Evolutionary conservation across 2,888 invertebrate species (phyloP).

Genomic region (Dasysyrphus albostriatus): DNA sequence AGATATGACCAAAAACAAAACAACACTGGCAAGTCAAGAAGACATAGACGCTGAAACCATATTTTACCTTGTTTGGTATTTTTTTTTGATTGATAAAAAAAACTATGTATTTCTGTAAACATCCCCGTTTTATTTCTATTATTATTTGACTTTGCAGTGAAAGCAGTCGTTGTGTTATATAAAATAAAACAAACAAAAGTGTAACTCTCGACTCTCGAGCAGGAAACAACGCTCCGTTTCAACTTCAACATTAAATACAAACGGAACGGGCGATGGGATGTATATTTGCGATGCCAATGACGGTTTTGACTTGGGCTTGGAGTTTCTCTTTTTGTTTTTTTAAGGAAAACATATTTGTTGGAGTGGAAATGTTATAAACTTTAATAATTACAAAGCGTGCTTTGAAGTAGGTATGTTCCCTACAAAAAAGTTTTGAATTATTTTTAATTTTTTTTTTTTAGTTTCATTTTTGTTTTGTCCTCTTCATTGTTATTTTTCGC

Average conservation of each 20-base stretch:
- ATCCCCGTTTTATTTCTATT: slow-evolving; percentile 40
- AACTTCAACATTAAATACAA: slow-evolving; percentile 22
- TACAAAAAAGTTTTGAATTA: slow-evolving; percentile 51
- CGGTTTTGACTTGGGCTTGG: slow-evolving; percentile 26
- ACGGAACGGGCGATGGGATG: slow-evolving; percentile 15
- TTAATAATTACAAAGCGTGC: slow-evolving; percentile 63
- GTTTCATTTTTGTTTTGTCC: background rate
- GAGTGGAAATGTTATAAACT: slow-evolving; percentile 56
- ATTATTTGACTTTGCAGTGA: slow-evolving; percentile 62
- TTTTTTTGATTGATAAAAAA: slow-evolving; percentile 9
- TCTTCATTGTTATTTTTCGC: no score
- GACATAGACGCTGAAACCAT: slow-evolving; percentile 54
- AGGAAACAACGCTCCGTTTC: slow-evolving; percentile 52
- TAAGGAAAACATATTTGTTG: slow-evolving; percentile 39
- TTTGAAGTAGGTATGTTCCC: slow-evolving; percentile 47
- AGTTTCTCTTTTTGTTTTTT: slow-evolving; percentile 26
- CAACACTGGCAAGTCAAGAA: slow-evolving; percentile 9
- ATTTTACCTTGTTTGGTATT: slow-evolving; percentile 9
- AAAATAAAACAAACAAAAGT: slow-evolving; percentile 57
- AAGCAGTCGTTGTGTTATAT: slow-evolving; percentile 70
- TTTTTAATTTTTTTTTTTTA: background rate
- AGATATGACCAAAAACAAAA: slow-evolving; percentile 42
- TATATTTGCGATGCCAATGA: slow-evolving; percentile 12
- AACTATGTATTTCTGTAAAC: slow-evolving; percentile 53
- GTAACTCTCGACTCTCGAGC: slow-evolving; percentile 57